These are phyloP conservation scores for Zoanthus solanderi DNA, from an alignment of 92 coral and sea anemone genomes.

Conservation along the genomic window DNA sequence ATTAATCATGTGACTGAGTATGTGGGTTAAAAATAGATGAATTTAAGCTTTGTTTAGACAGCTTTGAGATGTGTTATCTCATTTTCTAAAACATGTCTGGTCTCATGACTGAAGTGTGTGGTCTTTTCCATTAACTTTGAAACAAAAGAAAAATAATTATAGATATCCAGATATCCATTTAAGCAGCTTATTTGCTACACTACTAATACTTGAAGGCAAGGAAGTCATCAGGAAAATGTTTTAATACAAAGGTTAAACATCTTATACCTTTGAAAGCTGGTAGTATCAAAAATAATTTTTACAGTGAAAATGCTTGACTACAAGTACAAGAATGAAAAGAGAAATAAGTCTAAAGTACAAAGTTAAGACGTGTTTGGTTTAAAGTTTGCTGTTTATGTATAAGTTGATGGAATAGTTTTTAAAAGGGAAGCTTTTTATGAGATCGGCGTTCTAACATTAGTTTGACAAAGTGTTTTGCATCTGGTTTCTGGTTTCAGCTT, in stretches of 20 bases:
- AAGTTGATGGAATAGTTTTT: too few relatives aligned
- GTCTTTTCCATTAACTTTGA: background rate
- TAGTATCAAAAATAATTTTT: too few relatives aligned
- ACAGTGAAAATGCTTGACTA: too few relatives aligned
- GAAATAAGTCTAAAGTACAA: too few relatives aligned
- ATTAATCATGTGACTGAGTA: background rate
- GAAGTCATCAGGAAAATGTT: too few relatives aligned
- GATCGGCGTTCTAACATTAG: background rate
- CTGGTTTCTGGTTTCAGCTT: constrained; percentile 20
- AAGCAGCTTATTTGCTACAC: background rate
- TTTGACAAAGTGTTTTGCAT: background rate
- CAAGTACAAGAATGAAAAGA: too few relatives aligned
- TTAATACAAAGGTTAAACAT: too few relatives aligned
- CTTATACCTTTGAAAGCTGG: too few relatives aligned
- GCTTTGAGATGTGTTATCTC: background rate
- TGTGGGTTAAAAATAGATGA: background rate
- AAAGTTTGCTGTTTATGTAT: background rate
- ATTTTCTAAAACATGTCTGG: background rate
- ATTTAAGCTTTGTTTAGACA: background rate
- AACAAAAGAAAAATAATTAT: background rate
- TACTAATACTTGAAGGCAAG: background rate
- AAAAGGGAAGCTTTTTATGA: constrained; percentile 21
- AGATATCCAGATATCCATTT: background rate
- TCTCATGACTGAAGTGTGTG: background rate
- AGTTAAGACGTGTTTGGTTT: too few relatives aligned